phyloP scores from a whole-genome alignment of 1,140 invertebrate genomes.

The Diuraphis noxia region DNA sequence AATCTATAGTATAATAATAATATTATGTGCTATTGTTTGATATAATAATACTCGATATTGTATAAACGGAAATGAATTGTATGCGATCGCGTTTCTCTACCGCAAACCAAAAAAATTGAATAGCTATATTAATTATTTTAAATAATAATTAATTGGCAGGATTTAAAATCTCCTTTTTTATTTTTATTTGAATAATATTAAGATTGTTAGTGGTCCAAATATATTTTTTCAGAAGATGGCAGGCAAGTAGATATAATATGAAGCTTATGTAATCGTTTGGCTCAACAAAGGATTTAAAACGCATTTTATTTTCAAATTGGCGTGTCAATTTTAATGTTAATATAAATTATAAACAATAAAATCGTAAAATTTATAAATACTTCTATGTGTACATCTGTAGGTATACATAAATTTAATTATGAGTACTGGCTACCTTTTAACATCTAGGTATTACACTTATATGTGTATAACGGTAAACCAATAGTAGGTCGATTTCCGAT shows the following conservation, averaged over 20 bases:
- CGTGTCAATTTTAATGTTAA: background rate
- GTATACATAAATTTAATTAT: background rate
- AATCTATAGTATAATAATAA: no score
- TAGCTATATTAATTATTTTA: background rate
- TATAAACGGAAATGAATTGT: background rate
- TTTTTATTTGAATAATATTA: background rate
- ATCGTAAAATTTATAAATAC: background rate
- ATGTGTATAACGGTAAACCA: background rate
- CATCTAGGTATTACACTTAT: background rate
- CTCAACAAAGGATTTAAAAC: no score
- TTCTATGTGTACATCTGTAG: background rate
- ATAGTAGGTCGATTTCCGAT: background rate
- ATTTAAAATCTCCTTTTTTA: background rate
- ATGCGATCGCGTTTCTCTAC: background rate
- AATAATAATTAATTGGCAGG: background rate
- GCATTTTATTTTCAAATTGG: background rate
- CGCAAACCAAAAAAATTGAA: background rate
- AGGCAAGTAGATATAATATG: no score
- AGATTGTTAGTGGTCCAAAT: background rate
- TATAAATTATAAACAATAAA: background rate
- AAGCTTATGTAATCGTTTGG: no score
- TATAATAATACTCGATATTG: background rate
- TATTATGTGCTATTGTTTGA: background rate
- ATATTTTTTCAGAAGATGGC: no score
- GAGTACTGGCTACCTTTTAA: background rate